Evolutionary conservation across 2,113 vertebrate species (phyloP), one percentile per base, ranked within the genome.

Genomic region (Melanerpes formicivorus): DNA sequence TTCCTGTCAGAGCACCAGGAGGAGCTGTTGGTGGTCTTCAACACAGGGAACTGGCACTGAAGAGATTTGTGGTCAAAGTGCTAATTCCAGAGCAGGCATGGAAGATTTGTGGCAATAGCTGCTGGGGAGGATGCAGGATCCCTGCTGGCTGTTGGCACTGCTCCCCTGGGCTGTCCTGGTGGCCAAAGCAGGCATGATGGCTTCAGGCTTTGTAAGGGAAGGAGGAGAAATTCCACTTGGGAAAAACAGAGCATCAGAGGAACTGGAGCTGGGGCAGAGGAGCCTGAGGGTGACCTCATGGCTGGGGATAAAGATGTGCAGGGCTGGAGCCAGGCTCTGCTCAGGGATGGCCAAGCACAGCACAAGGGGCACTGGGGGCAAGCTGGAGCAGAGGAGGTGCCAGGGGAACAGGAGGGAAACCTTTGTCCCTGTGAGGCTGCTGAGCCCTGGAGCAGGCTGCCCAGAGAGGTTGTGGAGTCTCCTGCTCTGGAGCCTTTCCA

Each of bases 111-210:
- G 46, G 54, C 66, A 69, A 40, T 23, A 37, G 37, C 44, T 70
- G 59, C 55, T 71, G 16, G 15, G 46, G 37, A 63, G 27, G 42
- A 30, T 1, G 2, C 21, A 0, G 4, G 70, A 26, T 18, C 52
- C 1, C 0, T 48, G 30, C 63, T 1, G 16, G 15, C 5, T 76
- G 30, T n/a, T 82, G 66, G 12, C 14, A 9, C 18, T 40, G 23
- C 5, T 59, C 22, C 30, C 18, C 30, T n/a, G 40, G 16, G 58
- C 25, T 34, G 40, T 60, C 32, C 78, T 78, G 42, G 42, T 48
- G 32, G 26, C 15, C 27, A 21, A 34, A 80, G 46, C 52, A 78
- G 16, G 2, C 2, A 1, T 3, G 2, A 11, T 54, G 46, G 21
- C 48, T 58, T 79, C 11, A 30, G 55, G 11, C n/a, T 83, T 73